A percentile compares a stretch with the other conserved stretches of the same genome.
phyloP scores from a whole-genome alignment of 2,797 vertebrate species.

The Acridotheres tristis region DNA sequence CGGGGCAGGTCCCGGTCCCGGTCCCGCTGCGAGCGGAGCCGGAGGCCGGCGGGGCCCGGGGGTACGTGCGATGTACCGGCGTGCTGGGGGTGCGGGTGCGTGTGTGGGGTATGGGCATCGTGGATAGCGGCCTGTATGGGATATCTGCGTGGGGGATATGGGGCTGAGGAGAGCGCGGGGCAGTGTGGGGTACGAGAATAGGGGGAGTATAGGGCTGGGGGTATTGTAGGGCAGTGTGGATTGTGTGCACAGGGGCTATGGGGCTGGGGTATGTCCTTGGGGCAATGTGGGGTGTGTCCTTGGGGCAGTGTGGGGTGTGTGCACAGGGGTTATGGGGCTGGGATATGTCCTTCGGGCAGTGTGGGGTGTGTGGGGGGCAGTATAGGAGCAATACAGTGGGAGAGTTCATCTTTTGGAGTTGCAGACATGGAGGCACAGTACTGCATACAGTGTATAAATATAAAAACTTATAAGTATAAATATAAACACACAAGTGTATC shows the following conservation, averaged over 20 bases:
- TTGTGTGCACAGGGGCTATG: background rate
- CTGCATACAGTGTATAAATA: background rate
- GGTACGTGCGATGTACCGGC: background rate
- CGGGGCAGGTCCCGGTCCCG: background rate
- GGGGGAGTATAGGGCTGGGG: background rate
- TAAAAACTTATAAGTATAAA: too few species aligned
- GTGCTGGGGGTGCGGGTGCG: background rate
- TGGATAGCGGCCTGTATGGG: background rate
- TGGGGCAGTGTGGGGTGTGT: too few species aligned
- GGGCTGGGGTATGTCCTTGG: too few species aligned
- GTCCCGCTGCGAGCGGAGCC: background rate
- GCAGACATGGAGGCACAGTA: background rate
- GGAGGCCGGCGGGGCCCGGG: background rate
- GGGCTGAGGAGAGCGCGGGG: background rate
- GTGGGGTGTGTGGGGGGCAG: background rate
- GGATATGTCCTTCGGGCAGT: rapidly evolving
- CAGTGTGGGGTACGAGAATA: too few species aligned
- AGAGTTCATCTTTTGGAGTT: background rate
- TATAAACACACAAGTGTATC: rapidly evolving
- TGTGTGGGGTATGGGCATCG: rapidly evolving
- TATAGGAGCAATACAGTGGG: background rate
- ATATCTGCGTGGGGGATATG: too few species aligned
- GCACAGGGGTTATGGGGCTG: background rate
- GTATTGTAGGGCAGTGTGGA: background rate
- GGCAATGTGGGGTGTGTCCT: rapidly evolving